These are phyloP conservation scores for Phorcus lineatus DNA, from an alignment of 2,888 invertebrate species.

Conservation along the genomic window DNA sequence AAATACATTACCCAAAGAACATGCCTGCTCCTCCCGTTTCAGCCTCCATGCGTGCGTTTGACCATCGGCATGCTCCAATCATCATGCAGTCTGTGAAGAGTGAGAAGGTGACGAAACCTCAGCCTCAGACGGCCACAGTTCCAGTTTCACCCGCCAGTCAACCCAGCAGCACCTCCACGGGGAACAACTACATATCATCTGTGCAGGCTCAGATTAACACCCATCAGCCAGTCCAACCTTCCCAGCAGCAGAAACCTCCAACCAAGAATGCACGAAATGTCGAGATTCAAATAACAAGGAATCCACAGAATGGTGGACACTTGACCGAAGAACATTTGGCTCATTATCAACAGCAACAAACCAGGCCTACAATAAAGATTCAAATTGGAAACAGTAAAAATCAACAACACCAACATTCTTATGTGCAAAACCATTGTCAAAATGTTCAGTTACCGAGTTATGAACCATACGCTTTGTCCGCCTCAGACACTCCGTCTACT, in stretches of 20 bases:
- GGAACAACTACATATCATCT: constrained; percentile 63
- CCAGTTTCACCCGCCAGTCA: constrained; percentile 79
- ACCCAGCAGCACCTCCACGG: not conserved
- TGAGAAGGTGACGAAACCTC: constrained; percentile 94
- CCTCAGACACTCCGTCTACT: constrained; percentile 64
- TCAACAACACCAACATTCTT: constrained; percentile 22
- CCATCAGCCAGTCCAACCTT: constrained; percentile 76
- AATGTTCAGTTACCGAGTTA: constrained; percentile 42
- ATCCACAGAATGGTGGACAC: constrained; percentile 39
- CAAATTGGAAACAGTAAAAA: constrained; percentile 40
- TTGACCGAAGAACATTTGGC: constrained; percentile 78
- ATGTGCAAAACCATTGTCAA: constrained; percentile 36
- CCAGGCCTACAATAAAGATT: constrained; percentile 46
- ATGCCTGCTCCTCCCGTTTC: constrained; percentile 47
- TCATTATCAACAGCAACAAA: constrained; percentile 45
- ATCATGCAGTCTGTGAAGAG: constrained; percentile 98
- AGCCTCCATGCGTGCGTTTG: constrained; percentile 89
- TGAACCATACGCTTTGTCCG: constrained; percentile 35
- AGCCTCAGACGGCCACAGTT: constrained; percentile 95
- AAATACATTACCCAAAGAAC: constrained; percentile 45
- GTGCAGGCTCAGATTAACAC: constrained; percentile 67
- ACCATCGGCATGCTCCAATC: constrained; percentile 91
- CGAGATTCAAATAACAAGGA: constrained; percentile 55
- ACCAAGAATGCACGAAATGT: constrained; percentile 40
- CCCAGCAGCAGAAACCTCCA: constrained; percentile 23